A percentile compares a stretch with the other conserved stretches of the same genome.
These are phyloP conservation scores for Balearica regulorum DNA, from an alignment of 2,797 vertebrate genomes.

Conservation along the genomic window DNA sequence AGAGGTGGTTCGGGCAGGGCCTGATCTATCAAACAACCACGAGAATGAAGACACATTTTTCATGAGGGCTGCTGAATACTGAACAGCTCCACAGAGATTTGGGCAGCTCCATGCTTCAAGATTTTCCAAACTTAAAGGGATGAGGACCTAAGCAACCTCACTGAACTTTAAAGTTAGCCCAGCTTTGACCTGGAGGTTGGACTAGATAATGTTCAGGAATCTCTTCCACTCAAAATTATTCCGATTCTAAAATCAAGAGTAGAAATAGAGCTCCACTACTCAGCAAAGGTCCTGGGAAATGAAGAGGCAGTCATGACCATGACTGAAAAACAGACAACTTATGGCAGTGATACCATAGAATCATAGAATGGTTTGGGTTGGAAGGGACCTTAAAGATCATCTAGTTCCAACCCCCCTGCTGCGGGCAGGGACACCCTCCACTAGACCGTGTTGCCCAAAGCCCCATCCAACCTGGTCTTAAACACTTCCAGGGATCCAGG, in stretches of 20 bases:
- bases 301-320: not conserved
- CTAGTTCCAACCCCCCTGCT: no score
- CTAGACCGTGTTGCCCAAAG: no score
- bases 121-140: not conserved
- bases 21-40: not conserved
- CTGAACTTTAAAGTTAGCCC: not conserved
- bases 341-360: rapidly evolving
- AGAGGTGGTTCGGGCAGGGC: not conserved
- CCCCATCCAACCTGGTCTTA: no score
- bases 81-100: not conserved
- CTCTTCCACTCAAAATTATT: not conserved
- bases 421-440: no score
- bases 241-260: not conserved
- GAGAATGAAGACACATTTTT: rapidly evolving
- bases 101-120: not conserved
- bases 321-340: not conserved
- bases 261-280: not conserved
- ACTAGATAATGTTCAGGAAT: not conserved
- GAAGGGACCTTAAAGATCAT: no score
- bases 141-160: not conserved
- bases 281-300: not conserved
- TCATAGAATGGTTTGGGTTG: no score
- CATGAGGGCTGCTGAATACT: not conserved
- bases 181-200: not conserved
- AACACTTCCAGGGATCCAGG: no score